Evolutionary conservation across 2,888 invertebrate genomes (phyloP).

Genomic region (Tipula unca): DNA sequence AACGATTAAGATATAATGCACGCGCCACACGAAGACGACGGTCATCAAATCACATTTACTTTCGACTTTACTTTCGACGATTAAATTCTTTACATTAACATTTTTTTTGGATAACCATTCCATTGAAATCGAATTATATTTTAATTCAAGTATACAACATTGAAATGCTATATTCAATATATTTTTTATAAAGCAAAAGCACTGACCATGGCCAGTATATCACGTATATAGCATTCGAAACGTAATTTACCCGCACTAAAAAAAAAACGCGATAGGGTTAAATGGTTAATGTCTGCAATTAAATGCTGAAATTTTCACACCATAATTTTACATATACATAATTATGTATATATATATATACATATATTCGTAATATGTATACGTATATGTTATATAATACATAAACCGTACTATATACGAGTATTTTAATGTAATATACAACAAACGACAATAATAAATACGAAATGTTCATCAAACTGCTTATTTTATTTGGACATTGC

Average conservation of each 20-base stretch:
- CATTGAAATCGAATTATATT: background rate
- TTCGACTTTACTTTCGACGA: background rate
- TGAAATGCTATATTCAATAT: background rate
- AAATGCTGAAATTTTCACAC: background rate
- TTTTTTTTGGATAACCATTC: background rate
- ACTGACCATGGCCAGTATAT: background rate
- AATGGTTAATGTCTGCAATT: background rate
- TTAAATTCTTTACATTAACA: background rate
- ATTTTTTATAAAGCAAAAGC: background rate
- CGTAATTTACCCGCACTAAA: background rate
- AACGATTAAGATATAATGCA: background rate
- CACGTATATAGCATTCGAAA: background rate
- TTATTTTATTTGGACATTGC: constrained; percentile 8
- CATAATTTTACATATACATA: background rate
- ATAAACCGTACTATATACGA: background rate
- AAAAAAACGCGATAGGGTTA: background rate
- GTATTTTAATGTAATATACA: background rate
- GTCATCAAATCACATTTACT: background rate
- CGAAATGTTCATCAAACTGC: background rate
- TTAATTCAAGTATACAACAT: background rate
- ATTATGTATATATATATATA: background rate
- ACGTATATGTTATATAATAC: background rate
- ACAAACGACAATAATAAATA: background rate
- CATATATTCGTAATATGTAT: background rate
- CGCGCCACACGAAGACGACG: background rate